Percentiles rank a stretch among this genome's conserved stretches.
Evolutionary conservation across 2,888 invertebrate species (phyloP).

Genomic region (Rutpela maculata): DNA sequence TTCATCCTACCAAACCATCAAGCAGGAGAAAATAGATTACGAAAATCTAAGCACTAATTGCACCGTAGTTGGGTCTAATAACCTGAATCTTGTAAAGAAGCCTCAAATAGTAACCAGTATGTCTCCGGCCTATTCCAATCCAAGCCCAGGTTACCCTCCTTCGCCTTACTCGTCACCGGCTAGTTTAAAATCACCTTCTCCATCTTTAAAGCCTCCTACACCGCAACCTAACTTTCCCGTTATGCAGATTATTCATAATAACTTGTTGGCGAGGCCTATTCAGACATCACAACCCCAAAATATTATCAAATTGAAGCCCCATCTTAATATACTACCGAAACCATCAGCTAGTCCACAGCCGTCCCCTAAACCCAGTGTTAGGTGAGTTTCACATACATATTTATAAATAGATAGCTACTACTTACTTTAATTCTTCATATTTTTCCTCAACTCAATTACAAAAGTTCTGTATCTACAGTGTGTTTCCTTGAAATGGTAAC

Average conservation of each 20-base stretch:
- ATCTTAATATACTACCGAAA: slow-evolving; percentile 73
- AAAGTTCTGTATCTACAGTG: too few relatives aligned
- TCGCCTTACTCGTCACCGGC: slow-evolving; percentile 72
- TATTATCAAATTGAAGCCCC: slow-evolving; percentile 73
- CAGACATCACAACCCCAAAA: slow-evolving; percentile 70
- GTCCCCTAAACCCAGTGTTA: slow-evolving; percentile 72
- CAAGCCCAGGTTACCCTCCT: slow-evolving; percentile 68
- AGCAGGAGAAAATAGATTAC: slow-evolving; percentile 71
- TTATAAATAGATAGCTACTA: too few relatives aligned
- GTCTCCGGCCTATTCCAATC: slow-evolving; percentile 70
- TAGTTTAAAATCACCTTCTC: slow-evolving; percentile 64
- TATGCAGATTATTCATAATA: slow-evolving; percentile 73
- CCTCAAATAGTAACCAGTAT: slow-evolving; percentile 70
- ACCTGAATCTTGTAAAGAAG: slow-evolving; percentile 73
- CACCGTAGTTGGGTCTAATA: slow-evolving; percentile 73
- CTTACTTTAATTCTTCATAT: too few relatives aligned
- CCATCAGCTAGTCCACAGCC: slow-evolving; percentile 72
- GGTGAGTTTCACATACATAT: slow-evolving; percentile 61
- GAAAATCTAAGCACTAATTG: slow-evolving; percentile 73
- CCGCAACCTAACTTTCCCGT: slow-evolving; percentile 72
- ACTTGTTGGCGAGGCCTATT: slow-evolving; percentile 69
- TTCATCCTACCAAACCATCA: slow-evolving; percentile 63
- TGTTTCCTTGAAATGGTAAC: too few relatives aligned
- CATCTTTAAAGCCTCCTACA: slow-evolving; percentile 71
- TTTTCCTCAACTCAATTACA: too few relatives aligned